Evolutionary conservation across 2,888 invertebrate species (phyloP), one percentile per base, ranked within the genome.

Genomic region (Tineola bisselliella): DNA sequence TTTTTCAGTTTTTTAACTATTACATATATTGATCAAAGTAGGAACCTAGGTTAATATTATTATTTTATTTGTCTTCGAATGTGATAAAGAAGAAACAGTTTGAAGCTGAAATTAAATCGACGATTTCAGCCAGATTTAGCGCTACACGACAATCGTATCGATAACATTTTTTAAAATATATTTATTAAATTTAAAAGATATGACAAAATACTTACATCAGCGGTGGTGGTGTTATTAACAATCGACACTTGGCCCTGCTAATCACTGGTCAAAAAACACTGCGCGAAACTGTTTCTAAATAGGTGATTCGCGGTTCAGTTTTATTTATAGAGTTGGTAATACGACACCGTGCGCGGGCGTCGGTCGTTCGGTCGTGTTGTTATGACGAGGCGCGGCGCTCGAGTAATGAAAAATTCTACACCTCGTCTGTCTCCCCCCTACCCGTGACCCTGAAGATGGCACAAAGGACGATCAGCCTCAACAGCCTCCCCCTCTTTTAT

Each of bases 281-380:
- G 75, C 78, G 81, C 78, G 81, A 76, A 77, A 79, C 76, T 73
- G 81, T 82, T 82, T 84, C 84, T 76, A 84, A 87, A 86, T 86
- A 81, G 86, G 86, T 82, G 82, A 81, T 81, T 44, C 79, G 81
- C 80, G 83, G 79, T 82, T 81, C 81, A 81, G 79, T 70, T 76
- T 69, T 86, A 86, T 84, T 81, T 84, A 79, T 87, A 84, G 84
- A 81, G 81, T 77, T 77, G 77, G 86, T 86, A 87, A 87, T 82
- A 79, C 83, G 86, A 87, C 83, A 87, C 86, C 84, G 77, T 76
- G 74, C 79, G 79, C 79, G 75, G 77, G 76, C 75, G 78, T 72
- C 75, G 76, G 74, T 79, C 81, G 83, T 71, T 77, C 79, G 82
- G 67, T 75, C 82, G 86, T 83, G 74, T 64, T 68, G 68, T 66